These are phyloP conservation scores for Aldrovandia affinis DNA, from an alignment of 2,797 vertebrate species.

Conservation along the genomic window DNA sequence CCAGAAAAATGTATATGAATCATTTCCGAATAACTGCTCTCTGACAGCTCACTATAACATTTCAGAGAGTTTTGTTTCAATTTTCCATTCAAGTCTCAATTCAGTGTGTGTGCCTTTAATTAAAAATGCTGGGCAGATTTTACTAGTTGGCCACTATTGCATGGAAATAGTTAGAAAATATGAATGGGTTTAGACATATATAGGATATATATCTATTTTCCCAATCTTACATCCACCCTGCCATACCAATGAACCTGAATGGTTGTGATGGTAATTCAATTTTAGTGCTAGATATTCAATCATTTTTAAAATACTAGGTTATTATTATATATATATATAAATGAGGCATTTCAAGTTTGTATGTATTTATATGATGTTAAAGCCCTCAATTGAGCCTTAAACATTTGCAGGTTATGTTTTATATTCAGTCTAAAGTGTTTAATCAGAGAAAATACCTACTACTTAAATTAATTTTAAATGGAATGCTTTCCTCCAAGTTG, in stretches of 20 bases:
- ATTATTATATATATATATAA: background rate
- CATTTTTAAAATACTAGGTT: background rate
- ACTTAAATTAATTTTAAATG: constrained; percentile 6
- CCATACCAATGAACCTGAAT: background rate
- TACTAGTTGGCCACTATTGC: no score
- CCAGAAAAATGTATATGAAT: no score
- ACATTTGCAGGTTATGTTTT: background rate
- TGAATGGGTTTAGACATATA: no score
- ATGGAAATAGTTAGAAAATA: no score
- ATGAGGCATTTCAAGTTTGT: background rate
- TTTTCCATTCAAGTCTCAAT: no score
- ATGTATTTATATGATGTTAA: background rate
- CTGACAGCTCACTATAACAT: no score
- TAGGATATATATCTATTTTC: no score
- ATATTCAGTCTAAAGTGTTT: background rate
- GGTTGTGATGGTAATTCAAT: background rate
- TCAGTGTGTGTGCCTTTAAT: no score
- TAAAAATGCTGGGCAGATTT: no score
- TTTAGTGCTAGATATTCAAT: background rate
- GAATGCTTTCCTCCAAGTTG: background rate
- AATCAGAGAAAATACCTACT: background rate
- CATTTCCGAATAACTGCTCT: no score
- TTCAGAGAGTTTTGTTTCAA: no score
- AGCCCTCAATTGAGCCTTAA: background rate
- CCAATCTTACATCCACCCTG: background rate